Conservation (phyloP, 2,888 invertebrate species). For the Nysson spinosus region DNA sequence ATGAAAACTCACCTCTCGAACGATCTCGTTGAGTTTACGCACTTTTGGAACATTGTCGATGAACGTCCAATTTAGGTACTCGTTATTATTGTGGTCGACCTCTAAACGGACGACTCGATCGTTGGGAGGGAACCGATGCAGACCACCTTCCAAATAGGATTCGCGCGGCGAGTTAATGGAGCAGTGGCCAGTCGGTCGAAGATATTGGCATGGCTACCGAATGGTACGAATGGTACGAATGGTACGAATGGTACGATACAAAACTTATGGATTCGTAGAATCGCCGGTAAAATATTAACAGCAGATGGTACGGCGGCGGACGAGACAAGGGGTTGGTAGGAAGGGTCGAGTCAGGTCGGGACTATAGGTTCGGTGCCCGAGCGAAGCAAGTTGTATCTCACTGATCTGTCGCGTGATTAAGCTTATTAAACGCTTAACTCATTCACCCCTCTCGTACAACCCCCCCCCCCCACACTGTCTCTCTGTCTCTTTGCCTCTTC, state of each 20-base stretch:
- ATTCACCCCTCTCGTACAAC: slow-evolving; percentile 47
- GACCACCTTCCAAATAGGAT: no score
- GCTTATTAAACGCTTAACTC: slow-evolving; percentile 78
- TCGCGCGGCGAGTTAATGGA: no score
- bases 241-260: slow-evolving; percentile 43
- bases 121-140: no score
- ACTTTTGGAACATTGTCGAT: no score
- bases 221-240: slow-evolving; percentile 40
- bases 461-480: slow-evolving; percentile 18
- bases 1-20: no score
- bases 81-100: slow-evolving; percentile 42
- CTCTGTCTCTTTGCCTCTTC: slow-evolving; percentile 47
- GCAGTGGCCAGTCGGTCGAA: slow-evolving; percentile 8
- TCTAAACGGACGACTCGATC: no score
- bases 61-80: no score
- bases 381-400: slow-evolving; percentile 77
- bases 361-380: slow-evolving; percentile 63
- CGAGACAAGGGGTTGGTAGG: slow-evolving; percentile 28
- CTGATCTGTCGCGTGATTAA: slow-evolving; percentile 78
- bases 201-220: slow-evolving; percentile 15
- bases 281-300: slow-evolving; percentile 76
- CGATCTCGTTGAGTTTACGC: no score
- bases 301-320: slow-evolving; percentile 75
- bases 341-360: slow-evolving; percentile 63
- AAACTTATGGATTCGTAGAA: slow-evolving; percentile 66